Conservation (phyloP, 2,797 vertebrate genomes). For the Acestrorhynchus altus region DNA sequence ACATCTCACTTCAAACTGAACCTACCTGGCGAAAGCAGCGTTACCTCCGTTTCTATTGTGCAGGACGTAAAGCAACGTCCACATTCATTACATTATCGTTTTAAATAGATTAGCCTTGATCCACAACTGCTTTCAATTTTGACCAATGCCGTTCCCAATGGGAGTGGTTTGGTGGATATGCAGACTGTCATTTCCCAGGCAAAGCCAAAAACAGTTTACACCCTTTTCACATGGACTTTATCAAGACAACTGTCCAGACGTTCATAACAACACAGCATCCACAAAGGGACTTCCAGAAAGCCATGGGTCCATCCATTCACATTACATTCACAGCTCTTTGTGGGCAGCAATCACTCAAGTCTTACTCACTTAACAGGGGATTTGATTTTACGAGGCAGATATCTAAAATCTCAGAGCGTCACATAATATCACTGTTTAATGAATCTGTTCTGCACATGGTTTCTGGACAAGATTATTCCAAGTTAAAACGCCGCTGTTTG, state of each 20-base stretch:
- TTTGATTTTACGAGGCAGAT: conserved; percentile 11
- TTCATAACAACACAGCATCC: conserved; percentile 19
- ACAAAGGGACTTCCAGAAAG: conserved; percentile 27
- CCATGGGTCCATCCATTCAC: conserved; percentile 12
- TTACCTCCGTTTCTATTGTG: background rate
- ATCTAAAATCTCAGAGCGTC: background rate
- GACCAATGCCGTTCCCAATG: conserved; percentile 34
- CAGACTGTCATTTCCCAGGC: conserved; percentile 29
- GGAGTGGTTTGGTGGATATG: conserved; percentile 33
- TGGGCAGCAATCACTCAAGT: conserved; percentile 2
- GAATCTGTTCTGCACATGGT: conserved; percentile 45
- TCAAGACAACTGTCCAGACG: background rate
- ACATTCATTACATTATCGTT: conserved; percentile 11
- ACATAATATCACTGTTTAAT: background rate
- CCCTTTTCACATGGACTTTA: conserved; percentile 23
- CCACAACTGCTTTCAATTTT: conserved; percentile 48
- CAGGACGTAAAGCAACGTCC: conserved; percentile 28
- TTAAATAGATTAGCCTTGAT: conserved; percentile 33
- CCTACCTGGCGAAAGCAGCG: background rate
- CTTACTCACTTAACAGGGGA: conserved; percentile 12
- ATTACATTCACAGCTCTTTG: conserved; percentile 15
- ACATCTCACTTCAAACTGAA: conserved; percentile 1
- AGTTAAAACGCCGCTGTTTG: conserved; percentile 30
- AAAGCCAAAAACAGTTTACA: conserved; percentile 37
- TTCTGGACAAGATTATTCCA: conserved; percentile 4